Evolutionary conservation across 2,888 invertebrate genomes (phyloP), one percentile per base, ranked within the genome.

Genomic region (Drosophila paramelanica): DNA sequence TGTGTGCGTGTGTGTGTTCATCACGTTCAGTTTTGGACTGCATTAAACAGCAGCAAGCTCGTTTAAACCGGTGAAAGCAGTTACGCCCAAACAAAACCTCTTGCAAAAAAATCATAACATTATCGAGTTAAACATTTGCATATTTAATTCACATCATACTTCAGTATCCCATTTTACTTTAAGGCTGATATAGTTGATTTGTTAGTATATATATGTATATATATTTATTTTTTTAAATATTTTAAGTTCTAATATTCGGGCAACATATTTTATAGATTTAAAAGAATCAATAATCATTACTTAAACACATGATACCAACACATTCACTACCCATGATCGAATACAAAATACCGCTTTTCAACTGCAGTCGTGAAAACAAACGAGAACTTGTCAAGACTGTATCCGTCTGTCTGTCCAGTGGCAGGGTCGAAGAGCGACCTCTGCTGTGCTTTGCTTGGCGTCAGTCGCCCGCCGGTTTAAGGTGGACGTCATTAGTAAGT

Each of bases 61-160:
- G 73, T 51, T 84, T 50, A 11, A 84, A 67, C 73, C 64, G 60
- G 72, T 73, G 43, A 56, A 47, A 39, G 47, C 45, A 39, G 47
- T 17, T 11, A 8, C 41, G 4, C 14, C 13, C 38, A 10, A 27
- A 20, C 27, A 31, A 14, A 36, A n/a, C 17, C 23, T 10, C 10
- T 38, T 38, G n/a, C 25, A 17, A 38, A 31, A 17, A 23, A 25
- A 23, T 23, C 3, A 23, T 3, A 23, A 23, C 23, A 31, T 31
- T 10, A 2, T 31, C 31, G 10, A 31, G 31, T 8, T 10, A 31
- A 10, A 5, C 36, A 4, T 13, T 4, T 36, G 11, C 5, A 13
- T 36, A 36, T 36, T 36, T 13, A 13, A 13, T 3, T 11, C 11
- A 11, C 11, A 13, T 36, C 36, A 11, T 5, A 36, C 5, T 36